Conservation (phyloP, 2,113 vertebrate species). For the Taxidea taxus region DNA sequence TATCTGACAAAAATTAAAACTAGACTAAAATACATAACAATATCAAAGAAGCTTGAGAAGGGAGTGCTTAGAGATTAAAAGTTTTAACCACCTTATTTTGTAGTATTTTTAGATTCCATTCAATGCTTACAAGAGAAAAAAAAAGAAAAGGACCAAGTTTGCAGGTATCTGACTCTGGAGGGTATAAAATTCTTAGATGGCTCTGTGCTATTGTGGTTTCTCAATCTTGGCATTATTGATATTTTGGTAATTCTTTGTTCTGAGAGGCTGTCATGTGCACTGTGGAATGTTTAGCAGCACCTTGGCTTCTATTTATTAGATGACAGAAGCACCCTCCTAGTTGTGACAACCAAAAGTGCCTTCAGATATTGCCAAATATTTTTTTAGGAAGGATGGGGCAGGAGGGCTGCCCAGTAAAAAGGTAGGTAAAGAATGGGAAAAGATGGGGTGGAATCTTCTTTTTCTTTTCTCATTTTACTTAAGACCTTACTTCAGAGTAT, state of each 20-base stretch:
- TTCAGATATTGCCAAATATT: not conserved
- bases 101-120: not conserved
- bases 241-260: not conserved
- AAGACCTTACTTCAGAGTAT: not conserved
- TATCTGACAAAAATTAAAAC: not conserved
- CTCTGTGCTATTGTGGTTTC: not conserved
- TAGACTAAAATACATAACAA: not conserved
- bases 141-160: not conserved
- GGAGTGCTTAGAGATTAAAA: not conserved
- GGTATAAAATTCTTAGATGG: not conserved
- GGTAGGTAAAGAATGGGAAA: not conserved
- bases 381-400: not conserved
- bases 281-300: not conserved
- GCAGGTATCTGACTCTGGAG: not conserved
- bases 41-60: not conserved
- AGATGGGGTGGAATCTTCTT: not conserved
- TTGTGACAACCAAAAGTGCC: not conserved
- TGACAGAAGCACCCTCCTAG: not conserved
- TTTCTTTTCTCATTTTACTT: not conserved
- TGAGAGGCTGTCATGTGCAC: not conserved
- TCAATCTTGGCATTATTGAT: not conserved
- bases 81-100: not conserved
- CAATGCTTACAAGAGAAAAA: not conserved
- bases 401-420: not conserved
- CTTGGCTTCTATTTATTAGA: not conserved